Conservation (phyloP, 2,113 vertebrate genomes). For the Paratilapia polleni region DNA sequence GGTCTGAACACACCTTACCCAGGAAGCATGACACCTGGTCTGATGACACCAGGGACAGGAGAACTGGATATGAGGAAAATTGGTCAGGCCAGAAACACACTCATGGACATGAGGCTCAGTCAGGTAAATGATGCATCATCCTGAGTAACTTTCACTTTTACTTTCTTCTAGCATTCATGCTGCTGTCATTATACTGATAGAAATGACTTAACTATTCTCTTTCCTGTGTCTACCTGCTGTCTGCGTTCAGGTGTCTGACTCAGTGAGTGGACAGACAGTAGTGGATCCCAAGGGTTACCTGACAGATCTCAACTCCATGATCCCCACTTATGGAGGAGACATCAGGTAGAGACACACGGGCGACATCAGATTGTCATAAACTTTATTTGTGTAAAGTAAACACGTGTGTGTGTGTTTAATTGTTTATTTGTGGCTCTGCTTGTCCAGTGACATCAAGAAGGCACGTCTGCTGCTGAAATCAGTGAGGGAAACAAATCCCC, state of each 20-base stretch:
- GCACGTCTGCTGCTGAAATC: conserved; percentile 96
- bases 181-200: not conserved
- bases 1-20: conserved; percentile 95
- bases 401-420: not conserved
- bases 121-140: conserved; percentile 81
- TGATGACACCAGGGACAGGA: conserved; percentile 95
- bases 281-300: conserved; percentile 98
- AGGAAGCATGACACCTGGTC: conserved; percentile 94
- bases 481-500: conserved; percentile 97
- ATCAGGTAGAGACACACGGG: conserved; percentile 86
- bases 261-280: conserved; percentile 97
- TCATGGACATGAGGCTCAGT: conserved; percentile 99
- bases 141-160: not conserved
- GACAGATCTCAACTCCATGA: conserved; percentile 98
- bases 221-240: not conserved
- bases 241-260: conserved; percentile 90
- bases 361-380: fast-evolving
- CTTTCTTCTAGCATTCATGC: not conserved
- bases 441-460: conserved; percentile 94
- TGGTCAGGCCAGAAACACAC: conserved; percentile 96
- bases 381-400: not conserved
- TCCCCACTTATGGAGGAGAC: conserved; percentile 96
- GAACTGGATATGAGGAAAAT: conserved; percentile 99
- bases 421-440: conserved; percentile 1
- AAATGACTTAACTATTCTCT: not conserved